Conservation (phyloP, 37 sponge, comb jelly and placozoan genomes). For the Oopsacas minuta region DNA sequence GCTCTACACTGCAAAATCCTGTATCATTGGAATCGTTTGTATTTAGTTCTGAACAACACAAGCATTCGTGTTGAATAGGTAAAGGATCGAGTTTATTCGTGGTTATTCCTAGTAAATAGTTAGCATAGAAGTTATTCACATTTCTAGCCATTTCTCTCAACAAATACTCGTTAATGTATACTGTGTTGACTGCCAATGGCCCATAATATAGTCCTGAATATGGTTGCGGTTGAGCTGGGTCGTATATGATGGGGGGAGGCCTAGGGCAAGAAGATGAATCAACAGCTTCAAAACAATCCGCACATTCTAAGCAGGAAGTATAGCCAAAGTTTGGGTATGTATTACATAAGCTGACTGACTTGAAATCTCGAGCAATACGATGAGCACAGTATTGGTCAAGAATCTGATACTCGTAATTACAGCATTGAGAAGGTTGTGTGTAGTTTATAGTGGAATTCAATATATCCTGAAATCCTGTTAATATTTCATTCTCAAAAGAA, state of each 20-base stretch:
- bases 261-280: not conserved
- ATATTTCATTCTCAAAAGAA: not conserved
- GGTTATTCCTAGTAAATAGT: not conserved
- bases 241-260: not conserved
- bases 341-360: not conserved
- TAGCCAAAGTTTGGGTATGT: not conserved
- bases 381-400: constrained; percentile 61
- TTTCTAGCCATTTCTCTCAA: not conserved
- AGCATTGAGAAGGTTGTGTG: constrained; percentile 23
- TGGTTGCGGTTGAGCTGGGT: not conserved
- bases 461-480: not conserved
- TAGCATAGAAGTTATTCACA: not conserved
- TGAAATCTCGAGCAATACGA: not conserved
- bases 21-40: not conserved
- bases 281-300: not conserved
- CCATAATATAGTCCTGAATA: not conserved
- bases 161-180: not conserved
- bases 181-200: not conserved
- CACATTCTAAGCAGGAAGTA: not conserved
- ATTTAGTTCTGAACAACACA: not conserved
- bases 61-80: not conserved
- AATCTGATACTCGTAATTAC: constrained; percentile 41
- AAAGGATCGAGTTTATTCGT: not conserved
- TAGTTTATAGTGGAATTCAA: not conserved
- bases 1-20: not conserved